A percentile compares a stretch with the other conserved stretches of the same genome.
Evolutionary conservation across 2,113 vertebrate species (phyloP).

Genomic region (Notothenia rossii): DNA sequence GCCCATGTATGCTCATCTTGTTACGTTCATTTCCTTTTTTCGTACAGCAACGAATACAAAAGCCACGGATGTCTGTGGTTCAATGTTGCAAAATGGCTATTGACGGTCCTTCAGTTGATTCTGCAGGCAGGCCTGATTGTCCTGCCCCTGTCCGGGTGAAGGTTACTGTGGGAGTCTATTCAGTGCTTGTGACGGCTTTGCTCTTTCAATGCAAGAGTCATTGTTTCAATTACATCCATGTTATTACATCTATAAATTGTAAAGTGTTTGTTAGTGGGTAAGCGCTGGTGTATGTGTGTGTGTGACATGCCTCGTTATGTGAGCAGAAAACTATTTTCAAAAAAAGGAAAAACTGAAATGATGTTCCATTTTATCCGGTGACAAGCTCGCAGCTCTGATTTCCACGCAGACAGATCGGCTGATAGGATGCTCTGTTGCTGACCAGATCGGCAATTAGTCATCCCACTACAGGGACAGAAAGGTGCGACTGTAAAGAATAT

Average conservation of each 20-base stretch:
- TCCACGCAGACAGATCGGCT: constrained; percentile 32
- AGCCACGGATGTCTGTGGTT: constrained; percentile 42
- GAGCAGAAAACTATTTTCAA: constrained; percentile 35
- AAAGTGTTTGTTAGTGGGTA: constrained; percentile 33
- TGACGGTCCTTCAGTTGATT: constrained; percentile 45
- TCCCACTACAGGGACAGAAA: constrained; percentile 68
- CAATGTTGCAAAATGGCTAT: constrained; percentile 43
- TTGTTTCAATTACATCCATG: constrained; percentile 71
- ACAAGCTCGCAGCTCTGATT: constrained; percentile 50
- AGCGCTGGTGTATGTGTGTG: constrained; percentile 2
- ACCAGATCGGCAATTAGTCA: constrained; percentile 77
- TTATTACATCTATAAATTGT: constrained; percentile 73
- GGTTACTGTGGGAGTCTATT: constrained; percentile 46
- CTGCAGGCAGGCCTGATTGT: constrained; percentile 27
- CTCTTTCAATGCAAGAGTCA: constrained; percentile 65
- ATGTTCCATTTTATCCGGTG: constrained; percentile 50
- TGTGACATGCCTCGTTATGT: constrained; percentile 19
- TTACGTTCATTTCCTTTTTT: constrained; percentile 56
- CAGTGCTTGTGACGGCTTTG: constrained; percentile 28
- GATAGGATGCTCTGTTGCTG: constrained; percentile 44
- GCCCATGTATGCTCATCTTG: constrained; percentile 51
- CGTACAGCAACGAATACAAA: constrained; percentile 43
- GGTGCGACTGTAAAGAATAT: constrained; percentile 74
- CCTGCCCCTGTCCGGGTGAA: constrained; percentile 24
- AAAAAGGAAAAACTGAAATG: constrained; percentile 55